Conservation (phyloP, 2,797 vertebrate genomes). For the Adelosebastes latens region DNA sequence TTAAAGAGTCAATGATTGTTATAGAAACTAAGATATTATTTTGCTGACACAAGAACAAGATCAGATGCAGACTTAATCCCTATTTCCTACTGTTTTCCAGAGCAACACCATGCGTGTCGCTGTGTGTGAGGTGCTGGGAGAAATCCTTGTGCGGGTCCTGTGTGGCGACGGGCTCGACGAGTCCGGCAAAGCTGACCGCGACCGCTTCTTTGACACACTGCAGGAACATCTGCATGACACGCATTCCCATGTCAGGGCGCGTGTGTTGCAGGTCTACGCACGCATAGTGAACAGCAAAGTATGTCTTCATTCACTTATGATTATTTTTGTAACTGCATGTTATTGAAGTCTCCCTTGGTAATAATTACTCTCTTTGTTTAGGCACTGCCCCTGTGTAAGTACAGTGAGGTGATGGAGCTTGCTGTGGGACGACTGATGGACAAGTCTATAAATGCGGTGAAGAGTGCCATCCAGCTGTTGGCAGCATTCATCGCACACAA, state of each 20-base stretch:
- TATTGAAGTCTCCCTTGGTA: not conserved
- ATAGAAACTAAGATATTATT: not conserved
- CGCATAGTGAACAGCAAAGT: constrained; percentile 93
- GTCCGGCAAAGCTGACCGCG: constrained; percentile 86
- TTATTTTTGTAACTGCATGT: not conserved
- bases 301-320: not conserved
- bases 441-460: constrained; percentile 92
- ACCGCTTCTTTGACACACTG: constrained; percentile 91
- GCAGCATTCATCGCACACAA: constrained; percentile 95
- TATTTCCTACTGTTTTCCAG: constrained; percentile 68
- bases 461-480: constrained; percentile 94
- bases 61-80: not conserved
- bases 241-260: constrained; percentile 89
- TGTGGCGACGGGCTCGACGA: constrained; percentile 90
- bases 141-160: constrained; percentile 89
- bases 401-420: constrained; percentile 90
- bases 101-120: constrained; percentile 92
- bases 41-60: not conserved
- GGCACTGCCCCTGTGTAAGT: constrained; percentile 91
- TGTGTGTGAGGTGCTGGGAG: constrained; percentile 90
- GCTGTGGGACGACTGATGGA: constrained; percentile 92
- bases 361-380: constrained; percentile 47
- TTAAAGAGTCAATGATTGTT: not conserved
- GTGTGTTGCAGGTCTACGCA: constrained; percentile 91
- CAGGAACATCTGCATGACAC: constrained; percentile 92